Conservation (phyloP, 2,888 invertebrate genomes). For the Harpagoxenus sublaevis region DNA sequence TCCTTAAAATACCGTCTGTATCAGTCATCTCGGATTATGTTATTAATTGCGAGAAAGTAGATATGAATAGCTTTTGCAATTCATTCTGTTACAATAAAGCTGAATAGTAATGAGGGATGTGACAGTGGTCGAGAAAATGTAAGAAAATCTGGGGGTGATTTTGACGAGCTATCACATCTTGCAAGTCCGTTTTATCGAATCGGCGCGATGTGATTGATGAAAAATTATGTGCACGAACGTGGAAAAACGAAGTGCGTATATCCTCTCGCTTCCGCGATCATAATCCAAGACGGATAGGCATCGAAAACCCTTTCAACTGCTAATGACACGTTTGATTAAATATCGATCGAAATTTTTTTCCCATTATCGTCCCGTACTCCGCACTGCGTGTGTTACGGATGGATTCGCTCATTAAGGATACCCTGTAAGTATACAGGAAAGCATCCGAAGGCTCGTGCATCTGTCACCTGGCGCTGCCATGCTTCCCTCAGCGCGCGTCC, state of each 20-base stretch:
- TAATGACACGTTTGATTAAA: conserved; percentile 35
- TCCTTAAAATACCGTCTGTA: background rate
- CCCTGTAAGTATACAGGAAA: conserved; percentile 47
- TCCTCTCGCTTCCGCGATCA: background rate
- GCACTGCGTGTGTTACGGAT: conserved; percentile 33
- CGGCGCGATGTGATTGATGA: conserved; percentile 12
- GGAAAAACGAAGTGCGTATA: background rate
- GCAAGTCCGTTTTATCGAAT: background rate
- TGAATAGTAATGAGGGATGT: background rate
- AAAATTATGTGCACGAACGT: conserved; percentile 5
- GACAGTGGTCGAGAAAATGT: background rate
- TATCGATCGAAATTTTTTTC: conserved; percentile 12
- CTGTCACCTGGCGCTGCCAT: conserved; percentile 74
- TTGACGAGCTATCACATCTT: background rate
- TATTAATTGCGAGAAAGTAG: conserved; percentile 7
- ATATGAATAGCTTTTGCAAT: background rate
- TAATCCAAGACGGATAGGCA: conserved; percentile 8
- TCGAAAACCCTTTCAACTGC: background rate
- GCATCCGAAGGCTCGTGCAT: conserved; percentile 66
- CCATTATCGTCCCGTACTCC: conserved; percentile 11
- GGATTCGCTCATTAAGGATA: conserved; percentile 40
- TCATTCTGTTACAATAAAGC: background rate
- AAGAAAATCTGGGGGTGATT: background rate
- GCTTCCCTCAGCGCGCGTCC: conserved; percentile 59
- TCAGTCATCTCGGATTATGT: background rate